Evolutionary conservation across 2,888 invertebrate genomes (phyloP).

Genomic region (Tiphia femorata): DNA sequence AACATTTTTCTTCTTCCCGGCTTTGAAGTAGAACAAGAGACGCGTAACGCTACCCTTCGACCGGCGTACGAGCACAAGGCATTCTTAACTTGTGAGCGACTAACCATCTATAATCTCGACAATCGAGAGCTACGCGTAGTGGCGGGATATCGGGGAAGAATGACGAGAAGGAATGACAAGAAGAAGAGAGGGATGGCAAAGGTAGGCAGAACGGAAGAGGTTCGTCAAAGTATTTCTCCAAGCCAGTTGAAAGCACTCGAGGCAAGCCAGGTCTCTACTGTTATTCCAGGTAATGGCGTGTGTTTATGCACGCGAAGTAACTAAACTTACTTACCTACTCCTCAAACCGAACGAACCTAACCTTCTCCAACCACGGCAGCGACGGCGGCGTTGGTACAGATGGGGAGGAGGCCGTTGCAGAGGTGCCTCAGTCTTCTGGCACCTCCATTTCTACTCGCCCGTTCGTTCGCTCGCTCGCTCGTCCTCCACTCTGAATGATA

Average conservation of each 20-base stretch:
- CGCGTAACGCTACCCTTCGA: no score
- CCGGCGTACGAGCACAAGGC: no score
- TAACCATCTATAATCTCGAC: no score
- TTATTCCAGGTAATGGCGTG: constrained; percentile 56
- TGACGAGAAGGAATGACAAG: no score
- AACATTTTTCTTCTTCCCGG: no score
- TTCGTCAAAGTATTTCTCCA: constrained; percentile 25
- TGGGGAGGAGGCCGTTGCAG: no score
- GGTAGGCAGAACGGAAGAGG: constrained; percentile 11
- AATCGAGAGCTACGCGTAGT: no score
- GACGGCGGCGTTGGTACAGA: no score
- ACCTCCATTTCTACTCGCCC: constrained; percentile 15
- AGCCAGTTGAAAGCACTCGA: constrained; percentile 31
- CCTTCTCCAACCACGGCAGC: constrained; percentile 29
- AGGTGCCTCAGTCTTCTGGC: constrained; percentile 9
- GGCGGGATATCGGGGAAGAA: no score
- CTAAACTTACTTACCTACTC: constrained; percentile 56
- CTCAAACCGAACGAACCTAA: constrained; percentile 47
- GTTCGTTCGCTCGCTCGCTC: constrained; percentile 31
- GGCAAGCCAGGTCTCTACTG: constrained; percentile 36
- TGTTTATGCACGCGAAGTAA: constrained; percentile 60
- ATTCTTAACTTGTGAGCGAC: no score
- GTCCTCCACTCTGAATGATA: constrained; percentile 58
- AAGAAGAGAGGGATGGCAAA: neutral
- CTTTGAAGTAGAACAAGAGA: no score